Base-by-base conservation (phyloP, 2,888 invertebrate genomes). In the Epinotia ramella region DNA sequence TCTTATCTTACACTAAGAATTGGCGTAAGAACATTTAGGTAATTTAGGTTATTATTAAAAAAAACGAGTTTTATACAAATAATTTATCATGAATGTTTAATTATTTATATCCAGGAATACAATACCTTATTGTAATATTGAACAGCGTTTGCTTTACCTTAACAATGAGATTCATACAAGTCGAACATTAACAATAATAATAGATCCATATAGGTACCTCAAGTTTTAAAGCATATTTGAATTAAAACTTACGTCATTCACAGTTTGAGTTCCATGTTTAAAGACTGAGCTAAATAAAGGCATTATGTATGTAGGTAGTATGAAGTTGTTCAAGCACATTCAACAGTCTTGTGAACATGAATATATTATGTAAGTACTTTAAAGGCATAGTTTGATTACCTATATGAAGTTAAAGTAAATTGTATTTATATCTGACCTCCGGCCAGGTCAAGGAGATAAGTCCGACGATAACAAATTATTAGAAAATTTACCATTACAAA, bases 181-280 rank as follows among this genome's bases (percentile, higher is more conserved):
- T n/a, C 62, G 57, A 20, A 44, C 57, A 40, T 68, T 13, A 18
- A 66, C 13, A 28, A 33, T 18, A 7, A 40, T 28, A 49, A 28
- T 49, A 33, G n/a, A n/a, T 28, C n/a, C 1, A 33, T 11, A 13
- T 28, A 16, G 0, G 0, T 67, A 67, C 18, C n/a, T n/a, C 11
- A 66, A n/a, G 33, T 18, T 65, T 24, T 9, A 28, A 28, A 28
- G 2, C 16, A n/a, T 56, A 66, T n/a, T 33, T 66, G 49, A 28
- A 53, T 44, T 57, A 28, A 9, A 40, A 16, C 44, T 71, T 63
- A 24, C 63, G 71, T 71, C 71, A 71, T 71, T 71, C 20, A 11
- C 28, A 24, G 63, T 53, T 71, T 13, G 13, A 20, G 53, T 49
- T 66, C 13, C n/a, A 66, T 53, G 16, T 66, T 66, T 53, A 56